These are phyloP conservation scores for Melinopterus prodromus DNA, from an alignment of 2,888 invertebrate species.

Conservation along the genomic window DNA sequence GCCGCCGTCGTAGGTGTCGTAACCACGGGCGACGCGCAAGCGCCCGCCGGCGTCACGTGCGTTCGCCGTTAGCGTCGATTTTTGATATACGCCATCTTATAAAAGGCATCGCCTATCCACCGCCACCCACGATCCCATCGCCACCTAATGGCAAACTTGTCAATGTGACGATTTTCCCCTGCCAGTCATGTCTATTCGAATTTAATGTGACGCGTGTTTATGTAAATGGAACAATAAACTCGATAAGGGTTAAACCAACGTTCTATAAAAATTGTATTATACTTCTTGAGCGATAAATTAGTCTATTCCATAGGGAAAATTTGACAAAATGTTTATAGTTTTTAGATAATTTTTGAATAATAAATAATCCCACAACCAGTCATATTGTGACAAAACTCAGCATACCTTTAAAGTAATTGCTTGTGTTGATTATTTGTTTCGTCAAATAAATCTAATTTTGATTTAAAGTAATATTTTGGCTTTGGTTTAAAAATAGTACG, in stretches of 20 bases:
- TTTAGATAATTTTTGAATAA: no score
- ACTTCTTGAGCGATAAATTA: no score
- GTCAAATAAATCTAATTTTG: no score
- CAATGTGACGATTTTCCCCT: neutral
- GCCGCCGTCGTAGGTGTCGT: slow-evolving; percentile 55
- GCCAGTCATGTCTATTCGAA: neutral
- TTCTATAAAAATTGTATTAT: neutral
- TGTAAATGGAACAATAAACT: neutral
- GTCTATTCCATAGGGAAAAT: no score
- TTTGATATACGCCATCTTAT: slow-evolving; percentile 64
- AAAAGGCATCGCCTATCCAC: slow-evolving; percentile 42
- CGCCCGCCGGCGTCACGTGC: slow-evolving; percentile 53
- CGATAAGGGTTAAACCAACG: neutral
- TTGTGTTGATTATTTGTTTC: no score
- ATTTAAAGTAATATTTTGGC: no score
- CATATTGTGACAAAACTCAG: no score
- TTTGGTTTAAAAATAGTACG: no score
- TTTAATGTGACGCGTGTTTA: neutral
- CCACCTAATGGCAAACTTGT: slow-evolving; percentile 9
- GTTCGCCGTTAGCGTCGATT: slow-evolving; percentile 44
- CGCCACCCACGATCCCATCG: slow-evolving; percentile 32
- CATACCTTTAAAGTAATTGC: no score
- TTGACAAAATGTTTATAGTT: no score
- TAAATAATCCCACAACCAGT: no score
- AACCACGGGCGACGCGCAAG: slow-evolving; percentile 56